These are phyloP conservation scores for Scartelaos histophorus DNA, from an alignment of 2,113 vertebrate species.

Conservation along the genomic window DNA sequence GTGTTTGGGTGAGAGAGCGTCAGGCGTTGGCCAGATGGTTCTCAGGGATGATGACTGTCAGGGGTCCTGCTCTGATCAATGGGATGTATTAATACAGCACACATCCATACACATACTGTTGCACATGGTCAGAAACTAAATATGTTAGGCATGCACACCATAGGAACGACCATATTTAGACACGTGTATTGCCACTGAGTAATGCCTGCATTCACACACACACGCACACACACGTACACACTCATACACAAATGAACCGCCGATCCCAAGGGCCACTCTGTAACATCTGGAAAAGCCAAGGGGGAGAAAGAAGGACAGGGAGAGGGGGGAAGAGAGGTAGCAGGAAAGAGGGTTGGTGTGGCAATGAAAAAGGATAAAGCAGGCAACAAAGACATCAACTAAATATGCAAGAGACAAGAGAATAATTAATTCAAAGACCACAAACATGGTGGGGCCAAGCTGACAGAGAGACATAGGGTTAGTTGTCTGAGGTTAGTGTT, in stretches of 20 bases:
- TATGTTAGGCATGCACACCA: conserved; percentile 35
- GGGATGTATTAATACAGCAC: conserved; percentile 99
- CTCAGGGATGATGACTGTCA: conserved; percentile 99
- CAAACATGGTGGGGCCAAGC: not conserved
- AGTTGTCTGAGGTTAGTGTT: not conserved
- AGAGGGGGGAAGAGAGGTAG: conserved; percentile 45
- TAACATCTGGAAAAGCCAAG: conserved; percentile 97
- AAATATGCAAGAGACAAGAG: conserved; percentile 5
- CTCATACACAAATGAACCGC: conserved; percentile 83
- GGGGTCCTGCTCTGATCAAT: conserved; percentile 99
- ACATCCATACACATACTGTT: conserved; percentile 34
- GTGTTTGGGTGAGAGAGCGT: conserved; percentile 99
- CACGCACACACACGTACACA: conserved; percentile 35
- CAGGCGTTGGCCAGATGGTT: conserved; percentile 99
- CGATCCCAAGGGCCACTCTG: conserved; percentile 86
- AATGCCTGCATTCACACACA: conserved; percentile 18
- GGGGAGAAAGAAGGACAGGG: conserved; percentile 68
- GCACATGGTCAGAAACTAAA: conserved; percentile 40
- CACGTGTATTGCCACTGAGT: conserved; percentile 63
- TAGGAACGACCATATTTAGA: conserved; percentile 49
- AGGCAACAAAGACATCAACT: conserved; percentile 6
- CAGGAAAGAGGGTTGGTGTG: conserved; percentile 30
- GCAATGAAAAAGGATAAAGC: conserved; percentile 8
- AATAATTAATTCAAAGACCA: not conserved
- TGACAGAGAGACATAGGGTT: not conserved